Conservation (phyloP, 2,113 vertebrate species). For the Upupa epops region DNA sequence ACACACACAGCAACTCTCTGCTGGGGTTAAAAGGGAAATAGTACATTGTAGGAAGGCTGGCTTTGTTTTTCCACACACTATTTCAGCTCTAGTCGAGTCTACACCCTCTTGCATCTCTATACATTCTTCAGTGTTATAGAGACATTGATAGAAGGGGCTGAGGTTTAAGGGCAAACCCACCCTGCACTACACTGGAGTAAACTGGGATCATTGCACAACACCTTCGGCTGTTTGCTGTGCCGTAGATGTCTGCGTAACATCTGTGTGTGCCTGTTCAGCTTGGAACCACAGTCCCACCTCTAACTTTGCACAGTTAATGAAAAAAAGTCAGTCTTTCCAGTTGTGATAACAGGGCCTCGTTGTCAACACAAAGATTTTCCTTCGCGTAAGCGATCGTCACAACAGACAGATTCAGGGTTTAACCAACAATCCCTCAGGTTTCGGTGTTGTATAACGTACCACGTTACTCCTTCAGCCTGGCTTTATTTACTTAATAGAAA, state of each 20-base stretch:
- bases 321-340: not conserved
- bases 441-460: not conserved
- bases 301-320: not conserved
- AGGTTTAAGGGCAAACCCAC: not conserved
- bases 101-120: not conserved
- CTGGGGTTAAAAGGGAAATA: not conserved
- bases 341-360: not conserved
- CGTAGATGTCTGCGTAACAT: not conserved
- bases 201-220: not conserved
- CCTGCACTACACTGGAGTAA: not conserved
- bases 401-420: not conserved
- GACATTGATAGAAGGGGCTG: not conserved
- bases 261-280: not conserved
- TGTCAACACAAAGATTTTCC: not conserved
- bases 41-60: not conserved
- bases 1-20: not conserved
- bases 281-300: not conserved
- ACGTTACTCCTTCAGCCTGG: not conserved
- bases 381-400: not conserved
- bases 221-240: not conserved
- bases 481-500: slow-evolving; percentile 44
- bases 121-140: not conserved
- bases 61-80: not conserved
- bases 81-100: not conserved
- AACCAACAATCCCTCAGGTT: not conserved